Conservation (phyloP, 2,797 vertebrate genomes). For the Clarias platycephalus region DNA sequence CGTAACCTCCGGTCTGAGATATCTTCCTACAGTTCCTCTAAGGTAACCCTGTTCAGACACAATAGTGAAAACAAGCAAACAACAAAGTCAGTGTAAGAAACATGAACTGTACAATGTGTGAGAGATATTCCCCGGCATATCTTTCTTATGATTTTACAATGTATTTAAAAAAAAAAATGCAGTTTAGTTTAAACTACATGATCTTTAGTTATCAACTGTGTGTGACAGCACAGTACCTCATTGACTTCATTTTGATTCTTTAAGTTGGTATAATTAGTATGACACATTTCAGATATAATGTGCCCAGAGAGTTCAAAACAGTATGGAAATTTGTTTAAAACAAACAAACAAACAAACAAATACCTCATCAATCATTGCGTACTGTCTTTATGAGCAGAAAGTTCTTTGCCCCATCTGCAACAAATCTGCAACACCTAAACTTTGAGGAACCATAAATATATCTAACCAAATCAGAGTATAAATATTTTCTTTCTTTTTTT, state of each 20-base stretch:
- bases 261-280: background rate
- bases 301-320: background rate
- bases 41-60: constrained; percentile 65
- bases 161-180: no score
- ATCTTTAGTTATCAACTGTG: background rate
- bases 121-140: background rate
- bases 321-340: background rate
- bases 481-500: background rate
- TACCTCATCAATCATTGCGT: background rate
- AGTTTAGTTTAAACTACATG: background rate
- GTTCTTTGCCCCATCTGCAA: no score
- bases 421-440: background rate
- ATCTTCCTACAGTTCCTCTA: constrained; percentile 67
- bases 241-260: background rate
- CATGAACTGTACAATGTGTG: background rate
- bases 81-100: background rate
- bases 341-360: no score
- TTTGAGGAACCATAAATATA: background rate
- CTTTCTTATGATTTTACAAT: background rate
- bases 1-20: constrained; percentile 61
- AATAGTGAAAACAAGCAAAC: constrained; percentile 31
- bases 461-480: background rate
- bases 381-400: background rate
- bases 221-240: background rate
- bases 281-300: background rate